A percentile compares a stretch with the other conserved stretches of the same genome.
Evolutionary conservation across 1,140 invertebrate species (phyloP).

Genomic region (Trichonephila clavata): DNA sequence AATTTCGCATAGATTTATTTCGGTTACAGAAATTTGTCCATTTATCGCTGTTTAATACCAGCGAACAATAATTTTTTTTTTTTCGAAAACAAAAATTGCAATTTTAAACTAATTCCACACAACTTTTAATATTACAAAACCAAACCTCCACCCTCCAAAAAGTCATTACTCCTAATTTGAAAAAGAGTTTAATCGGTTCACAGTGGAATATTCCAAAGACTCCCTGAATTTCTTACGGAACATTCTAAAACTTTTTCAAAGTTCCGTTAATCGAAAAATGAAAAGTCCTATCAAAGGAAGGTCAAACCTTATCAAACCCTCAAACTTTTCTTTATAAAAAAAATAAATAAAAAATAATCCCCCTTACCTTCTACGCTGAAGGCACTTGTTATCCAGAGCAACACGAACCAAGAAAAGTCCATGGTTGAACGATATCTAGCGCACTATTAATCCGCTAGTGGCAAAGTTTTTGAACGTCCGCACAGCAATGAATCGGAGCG

Average conservation of each 20-base stretch:
- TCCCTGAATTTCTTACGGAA: neutral
- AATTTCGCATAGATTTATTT: no score
- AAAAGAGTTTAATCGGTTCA: no score
- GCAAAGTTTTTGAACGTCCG: conserved; percentile 65
- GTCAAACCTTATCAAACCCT: neutral
- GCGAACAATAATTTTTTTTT: no score
- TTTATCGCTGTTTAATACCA: no score
- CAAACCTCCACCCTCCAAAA: no score
- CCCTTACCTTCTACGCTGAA: conserved; percentile 52
- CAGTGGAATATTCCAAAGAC: no score
- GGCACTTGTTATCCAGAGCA: conserved; percentile 75
- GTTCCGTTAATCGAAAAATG: neutral
- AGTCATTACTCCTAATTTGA: no score
- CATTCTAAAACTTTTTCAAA: neutral
- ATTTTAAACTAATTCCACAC: no score
- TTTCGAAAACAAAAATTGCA: no score
- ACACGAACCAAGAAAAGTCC: conserved; percentile 56
- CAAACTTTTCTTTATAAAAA: neutral
- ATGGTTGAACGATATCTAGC: conserved; percentile 35
- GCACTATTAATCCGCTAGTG: conserved; percentile 61
- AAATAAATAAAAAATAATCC: no score
- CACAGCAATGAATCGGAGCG: conserved; percentile 42
- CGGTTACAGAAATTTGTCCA: no score
- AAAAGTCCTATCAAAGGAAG: neutral
- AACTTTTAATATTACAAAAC: no score